These are phyloP conservation scores for Leucoma salicis DNA, from an alignment of 2,888 invertebrate species.

Conservation along the genomic window DNA sequence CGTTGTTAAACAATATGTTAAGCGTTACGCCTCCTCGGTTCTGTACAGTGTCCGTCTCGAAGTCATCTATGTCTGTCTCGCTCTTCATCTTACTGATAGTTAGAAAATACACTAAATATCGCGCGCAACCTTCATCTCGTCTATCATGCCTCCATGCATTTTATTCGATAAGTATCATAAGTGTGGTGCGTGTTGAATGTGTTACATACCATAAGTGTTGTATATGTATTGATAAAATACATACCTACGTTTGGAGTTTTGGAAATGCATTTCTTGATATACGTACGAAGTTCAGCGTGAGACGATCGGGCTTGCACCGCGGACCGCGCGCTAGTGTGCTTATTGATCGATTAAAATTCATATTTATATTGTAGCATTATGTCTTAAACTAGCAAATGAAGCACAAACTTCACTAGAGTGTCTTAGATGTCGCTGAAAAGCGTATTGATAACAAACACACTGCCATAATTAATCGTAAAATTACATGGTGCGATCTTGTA, in stretches of 20 bases:
- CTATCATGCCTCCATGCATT: slow-evolving; percentile 45
- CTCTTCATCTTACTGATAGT: slow-evolving; percentile 18
- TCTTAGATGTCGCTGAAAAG: slow-evolving; percentile 53
- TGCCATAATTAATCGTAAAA: slow-evolving; percentile 69
- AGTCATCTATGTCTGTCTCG: slow-evolving; percentile 41
- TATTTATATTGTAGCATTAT: slow-evolving; percentile 67
- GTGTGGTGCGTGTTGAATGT: slow-evolving; percentile 73
- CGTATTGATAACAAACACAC: slow-evolving; percentile 68
- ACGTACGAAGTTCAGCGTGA: slow-evolving; percentile 62
- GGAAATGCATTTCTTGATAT: slow-evolving; percentile 77
- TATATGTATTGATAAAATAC: slow-evolving; percentile 62
- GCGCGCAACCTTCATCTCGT: slow-evolving; percentile 29
- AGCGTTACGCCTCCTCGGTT: slow-evolving; percentile 41
- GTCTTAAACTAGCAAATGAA: slow-evolving; percentile 58
- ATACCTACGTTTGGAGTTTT: slow-evolving; percentile 72
- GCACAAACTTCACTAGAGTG: slow-evolving; percentile 75
- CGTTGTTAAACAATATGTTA: slow-evolving; percentile 62
- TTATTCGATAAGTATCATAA: slow-evolving; percentile 55
- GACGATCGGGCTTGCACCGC: slow-evolving; percentile 74
- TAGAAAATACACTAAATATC: slow-evolving; percentile 35
- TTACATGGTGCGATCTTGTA: slow-evolving; percentile 58
- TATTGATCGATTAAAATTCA: slow-evolving; percentile 44
- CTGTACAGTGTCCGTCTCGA: slow-evolving; percentile 56
- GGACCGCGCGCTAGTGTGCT: slow-evolving; percentile 73
- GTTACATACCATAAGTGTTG: slow-evolving; percentile 42